Conservation (phyloP, 2,797 vertebrate species). For the Chloroceryle amazona region DNA sequence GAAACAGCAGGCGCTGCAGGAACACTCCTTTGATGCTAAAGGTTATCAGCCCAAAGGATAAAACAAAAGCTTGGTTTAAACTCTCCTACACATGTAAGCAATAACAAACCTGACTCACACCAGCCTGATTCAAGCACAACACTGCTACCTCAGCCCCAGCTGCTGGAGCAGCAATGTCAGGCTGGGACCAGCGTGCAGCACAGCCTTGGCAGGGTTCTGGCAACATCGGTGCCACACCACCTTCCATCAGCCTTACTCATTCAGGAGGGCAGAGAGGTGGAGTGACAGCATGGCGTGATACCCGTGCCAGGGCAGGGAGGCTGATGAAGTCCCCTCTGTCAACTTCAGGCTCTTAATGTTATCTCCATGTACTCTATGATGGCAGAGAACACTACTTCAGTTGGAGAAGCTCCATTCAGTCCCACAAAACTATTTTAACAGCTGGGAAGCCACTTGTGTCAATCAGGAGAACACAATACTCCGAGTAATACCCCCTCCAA, state of each 20-base stretch:
- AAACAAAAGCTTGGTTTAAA: not conserved
- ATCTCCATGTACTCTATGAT: accelerated
- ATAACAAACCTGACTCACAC: accelerated
- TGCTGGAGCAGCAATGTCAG: not conserved
- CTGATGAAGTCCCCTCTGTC: no score
- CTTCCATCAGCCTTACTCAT: not conserved
- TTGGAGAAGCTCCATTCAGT: not conserved
- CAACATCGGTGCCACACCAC: accelerated
- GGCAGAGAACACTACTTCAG: not conserved
- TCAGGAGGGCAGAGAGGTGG: accelerated
- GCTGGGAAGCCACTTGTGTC: not conserved
- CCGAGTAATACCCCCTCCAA: not conserved
- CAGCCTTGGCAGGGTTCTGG: not conserved
- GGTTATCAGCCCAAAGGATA: not conserved
- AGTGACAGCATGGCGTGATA: not conserved
- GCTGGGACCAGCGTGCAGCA: accelerated
- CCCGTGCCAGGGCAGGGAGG: not conserved
- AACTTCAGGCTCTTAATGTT: not conserved
- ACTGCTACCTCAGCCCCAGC: not conserved
- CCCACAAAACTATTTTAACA: not conserved
- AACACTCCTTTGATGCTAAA: not conserved
- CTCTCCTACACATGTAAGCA: accelerated
- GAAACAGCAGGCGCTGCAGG: not conserved
- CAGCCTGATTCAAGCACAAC: accelerated
- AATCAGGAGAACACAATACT: not conserved